Evolutionary conservation across 2,888 invertebrate species (phyloP).

Genomic region (Linnaemya vulpina): DNA sequence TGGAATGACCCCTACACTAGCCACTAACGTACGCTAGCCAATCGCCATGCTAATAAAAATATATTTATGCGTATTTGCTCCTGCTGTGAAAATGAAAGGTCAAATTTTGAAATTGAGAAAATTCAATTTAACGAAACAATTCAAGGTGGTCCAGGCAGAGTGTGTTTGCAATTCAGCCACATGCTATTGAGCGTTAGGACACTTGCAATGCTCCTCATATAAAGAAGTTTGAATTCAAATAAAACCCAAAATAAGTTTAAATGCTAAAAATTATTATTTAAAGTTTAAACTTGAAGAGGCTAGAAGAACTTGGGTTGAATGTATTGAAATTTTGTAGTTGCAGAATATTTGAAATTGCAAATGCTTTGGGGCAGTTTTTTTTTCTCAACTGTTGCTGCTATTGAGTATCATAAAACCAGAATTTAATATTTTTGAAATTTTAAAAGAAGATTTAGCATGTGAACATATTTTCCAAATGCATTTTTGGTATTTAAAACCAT

Average conservation of each 20-base stretch:
- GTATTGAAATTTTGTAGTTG: conserved; percentile 5
- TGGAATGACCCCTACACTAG: neutral
- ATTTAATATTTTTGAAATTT: conserved; percentile 36
- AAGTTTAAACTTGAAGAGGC: neutral
- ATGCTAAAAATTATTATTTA: conserved; percentile 27
- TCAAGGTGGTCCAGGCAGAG: conserved; percentile 26
- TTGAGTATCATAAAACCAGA: conserved; percentile 18
- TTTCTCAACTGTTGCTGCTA: conserved; percentile 4
- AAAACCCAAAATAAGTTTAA: conserved; percentile 44
- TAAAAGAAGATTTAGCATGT: conserved; percentile 20
- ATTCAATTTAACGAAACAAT: conserved; percentile 14
- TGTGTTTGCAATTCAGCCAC: conserved; percentile 39
- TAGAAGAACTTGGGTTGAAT: neutral
- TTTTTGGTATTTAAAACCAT: conserved; percentile 39
- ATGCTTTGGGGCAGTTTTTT: neutral
- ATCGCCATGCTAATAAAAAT: conserved; percentile 7
- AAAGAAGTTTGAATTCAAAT: neutral
- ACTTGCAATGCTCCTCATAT: neutral
- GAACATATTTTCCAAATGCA: conserved; percentile 19
- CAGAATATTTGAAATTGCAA: neutral
- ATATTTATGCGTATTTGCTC: neutral
- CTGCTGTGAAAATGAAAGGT: conserved; percentile 42
- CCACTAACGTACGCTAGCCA: neutral
- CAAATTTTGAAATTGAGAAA: conserved; percentile 38
- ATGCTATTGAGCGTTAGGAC: neutral